phyloP scores from a whole-genome alignment of 23 tunicate genomes.

The Aplidium turbinatum region DNA sequence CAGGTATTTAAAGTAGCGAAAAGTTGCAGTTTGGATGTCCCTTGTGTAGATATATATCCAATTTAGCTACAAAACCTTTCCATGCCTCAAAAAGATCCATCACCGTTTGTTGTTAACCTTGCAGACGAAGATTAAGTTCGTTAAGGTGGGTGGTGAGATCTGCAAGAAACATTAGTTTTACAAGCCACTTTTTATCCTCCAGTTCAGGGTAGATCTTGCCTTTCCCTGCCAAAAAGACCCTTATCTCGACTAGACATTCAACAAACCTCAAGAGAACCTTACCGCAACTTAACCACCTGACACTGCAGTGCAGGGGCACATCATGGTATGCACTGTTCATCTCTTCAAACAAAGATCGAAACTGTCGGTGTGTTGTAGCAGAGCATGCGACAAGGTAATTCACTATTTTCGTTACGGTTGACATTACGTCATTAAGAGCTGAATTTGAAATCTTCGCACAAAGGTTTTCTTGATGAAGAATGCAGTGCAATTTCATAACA shows the following conservation, averaged over 20 bases:
- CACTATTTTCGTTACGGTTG: conserved; percentile 33
- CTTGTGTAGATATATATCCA: too few relatives aligned
- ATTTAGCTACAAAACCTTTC: too few relatives aligned
- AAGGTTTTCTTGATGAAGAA: conserved; percentile 43
- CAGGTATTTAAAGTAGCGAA: conserved; percentile 49
- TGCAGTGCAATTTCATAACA: conserved; percentile 44
- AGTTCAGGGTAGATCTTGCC: conserved; percentile 49
- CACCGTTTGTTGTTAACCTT: conserved; percentile 36
- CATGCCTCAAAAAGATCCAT: conserved; percentile 43
- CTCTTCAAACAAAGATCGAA: conserved; percentile 57
- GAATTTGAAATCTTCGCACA: conserved; percentile 45
- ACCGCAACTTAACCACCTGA: conserved; percentile 45
- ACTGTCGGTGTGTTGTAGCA: conserved; percentile 53
- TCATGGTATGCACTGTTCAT: conserved; percentile 56
- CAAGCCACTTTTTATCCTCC: conserved; percentile 57
- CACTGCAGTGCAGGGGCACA: conserved; percentile 35
- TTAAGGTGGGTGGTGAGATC: conserved; percentile 54
- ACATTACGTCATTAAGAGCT: conserved; percentile 29
- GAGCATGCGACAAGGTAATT: conserved; percentile 45
- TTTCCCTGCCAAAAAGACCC: conserved; percentile 28
- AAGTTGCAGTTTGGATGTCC: conserved; percentile 51
- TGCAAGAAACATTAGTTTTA: conserved; percentile 50
- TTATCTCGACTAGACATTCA: conserved; percentile 48
- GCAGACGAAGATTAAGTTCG: conserved; percentile 62
- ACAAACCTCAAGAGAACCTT: conserved; percentile 51